These are phyloP conservation scores for Uloborus diversus DNA, from an alignment of 1,140 invertebrate species.

Conservation along the genomic window DNA sequence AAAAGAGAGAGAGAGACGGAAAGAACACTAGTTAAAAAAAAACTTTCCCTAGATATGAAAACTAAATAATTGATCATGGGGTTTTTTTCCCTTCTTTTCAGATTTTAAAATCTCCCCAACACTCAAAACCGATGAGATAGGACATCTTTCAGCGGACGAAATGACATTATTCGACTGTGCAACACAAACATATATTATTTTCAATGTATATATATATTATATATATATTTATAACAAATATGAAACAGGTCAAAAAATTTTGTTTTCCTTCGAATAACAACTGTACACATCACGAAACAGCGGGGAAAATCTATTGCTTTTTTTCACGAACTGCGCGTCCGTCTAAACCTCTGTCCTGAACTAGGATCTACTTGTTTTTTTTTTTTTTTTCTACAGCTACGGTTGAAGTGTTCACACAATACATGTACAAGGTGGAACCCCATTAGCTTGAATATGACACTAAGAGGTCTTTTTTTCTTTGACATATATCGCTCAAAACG, in stretches of 20 bases:
- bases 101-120: no score
- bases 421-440: slow-evolving; percentile 45
- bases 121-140: no score
- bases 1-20: no score
- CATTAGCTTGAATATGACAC: slow-evolving; percentile 13
- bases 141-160: no score
- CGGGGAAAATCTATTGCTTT: slow-evolving; percentile 47
- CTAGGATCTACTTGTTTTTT: no score
- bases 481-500: slow-evolving; percentile 42
- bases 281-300: slow-evolving; percentile 54
- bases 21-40: no score
- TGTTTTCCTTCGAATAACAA: slow-evolving; percentile 34
- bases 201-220: not conserved
- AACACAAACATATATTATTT: not conserved
- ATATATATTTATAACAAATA: slow-evolving; percentile 54
- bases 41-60: no score
- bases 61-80: no score
- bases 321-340: not conserved
- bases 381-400: slow-evolving; percentile 27
- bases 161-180: no score
- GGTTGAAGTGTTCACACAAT: slow-evolving; percentile 35
- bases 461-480: slow-evolving; percentile 4
- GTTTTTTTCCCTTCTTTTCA: no score
- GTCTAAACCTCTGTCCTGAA: no score
- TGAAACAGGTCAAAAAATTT: slow-evolving; percentile 50